Conservation (phyloP, 30 jellyfish, hydroid and myxozoan species). For the Aurelia coerulea region DNA sequence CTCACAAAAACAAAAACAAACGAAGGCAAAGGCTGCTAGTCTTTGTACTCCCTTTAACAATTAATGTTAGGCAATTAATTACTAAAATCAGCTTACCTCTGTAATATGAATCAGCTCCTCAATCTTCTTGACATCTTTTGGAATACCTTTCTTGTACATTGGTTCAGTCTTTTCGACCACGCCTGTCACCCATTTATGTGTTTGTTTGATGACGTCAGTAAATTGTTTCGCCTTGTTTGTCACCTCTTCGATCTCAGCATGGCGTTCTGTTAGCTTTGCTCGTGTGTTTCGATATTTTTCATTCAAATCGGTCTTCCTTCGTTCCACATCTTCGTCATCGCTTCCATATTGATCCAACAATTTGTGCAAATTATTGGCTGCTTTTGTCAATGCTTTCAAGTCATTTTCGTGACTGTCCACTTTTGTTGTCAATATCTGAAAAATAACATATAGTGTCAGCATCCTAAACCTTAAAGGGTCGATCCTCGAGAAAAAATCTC, state of each 20-base stretch:
- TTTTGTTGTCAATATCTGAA: constrained; percentile 60
- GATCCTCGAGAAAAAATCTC: too few species aligned
- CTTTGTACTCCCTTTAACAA: too few species aligned
- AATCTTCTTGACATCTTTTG: constrained; percentile 59
- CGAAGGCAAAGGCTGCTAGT: too few species aligned
- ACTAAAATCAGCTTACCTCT: constrained; percentile 24
- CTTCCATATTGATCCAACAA: constrained; percentile 79
- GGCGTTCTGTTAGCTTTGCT: constrained; percentile 77
- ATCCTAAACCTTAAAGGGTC: too few species aligned
- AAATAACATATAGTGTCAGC: background rate
- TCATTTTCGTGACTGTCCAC: constrained; percentile 78
- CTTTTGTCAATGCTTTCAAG: constrained; percentile 69
- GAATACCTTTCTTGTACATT: constrained; percentile 64
- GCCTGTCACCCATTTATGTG: constrained; percentile 50
- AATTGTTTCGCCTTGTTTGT: constrained; percentile 75
- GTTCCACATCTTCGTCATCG: constrained; percentile 74
- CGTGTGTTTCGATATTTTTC: constrained; percentile 71
- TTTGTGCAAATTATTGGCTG: constrained; percentile 68
- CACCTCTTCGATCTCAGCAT: constrained; percentile 74
- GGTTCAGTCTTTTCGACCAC: constrained; percentile 76
- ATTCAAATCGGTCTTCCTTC: constrained; percentile 37
- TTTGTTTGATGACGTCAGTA: constrained; percentile 46
- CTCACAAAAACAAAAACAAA: too few species aligned
- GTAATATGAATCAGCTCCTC: constrained; percentile 63
- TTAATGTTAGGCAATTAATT: too few species aligned